Percentiles rank a stretch among this genome's conserved stretches.
phyloP scores from a whole-genome alignment of 2,113 vertebrate genomes.

The Melospiza melodia region DNA sequence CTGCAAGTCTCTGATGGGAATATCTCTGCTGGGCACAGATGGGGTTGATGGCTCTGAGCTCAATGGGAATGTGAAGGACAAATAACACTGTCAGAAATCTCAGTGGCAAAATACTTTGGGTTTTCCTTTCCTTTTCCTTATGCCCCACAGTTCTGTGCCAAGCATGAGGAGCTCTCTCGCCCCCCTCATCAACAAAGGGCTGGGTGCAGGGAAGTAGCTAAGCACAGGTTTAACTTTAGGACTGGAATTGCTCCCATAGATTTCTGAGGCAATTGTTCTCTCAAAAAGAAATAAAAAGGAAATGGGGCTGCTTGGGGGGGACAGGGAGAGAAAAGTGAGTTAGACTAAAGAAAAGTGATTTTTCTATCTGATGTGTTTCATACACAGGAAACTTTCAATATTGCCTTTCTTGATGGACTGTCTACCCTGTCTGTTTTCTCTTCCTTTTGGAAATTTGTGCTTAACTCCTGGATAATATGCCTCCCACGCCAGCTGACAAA shows the following conservation, averaged over 20 bases:
- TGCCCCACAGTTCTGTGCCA: rapidly evolving
- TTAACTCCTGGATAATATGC: constrained; percentile 19
- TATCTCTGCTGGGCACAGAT: not conserved
- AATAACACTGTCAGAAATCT: not conserved
- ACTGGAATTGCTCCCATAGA: not conserved
- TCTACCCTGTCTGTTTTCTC: not conserved
- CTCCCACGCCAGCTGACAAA: constrained; percentile 18
- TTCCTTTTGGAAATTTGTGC: not conserved
- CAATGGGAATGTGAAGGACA: not conserved
- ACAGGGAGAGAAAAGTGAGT: not conserved
- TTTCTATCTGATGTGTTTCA: not conserved
- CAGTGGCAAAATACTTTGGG: rapidly evolving
- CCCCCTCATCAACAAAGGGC: not conserved
- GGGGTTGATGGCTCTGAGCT: not conserved
- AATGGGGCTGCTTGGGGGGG: not conserved
- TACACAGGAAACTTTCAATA: not conserved
- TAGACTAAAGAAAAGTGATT: not conserved
- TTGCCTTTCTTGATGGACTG: not conserved
- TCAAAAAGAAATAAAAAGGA: not conserved
- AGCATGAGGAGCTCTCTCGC: not conserved
- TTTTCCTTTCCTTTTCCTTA: not conserved
- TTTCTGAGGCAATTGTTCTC: not conserved
- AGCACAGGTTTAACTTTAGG: not conserved
- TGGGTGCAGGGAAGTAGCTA: not conserved
- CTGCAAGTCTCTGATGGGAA: not conserved